Base-by-base conservation (phyloP, 2,797 vertebrate species). In the Lates japonicus region DNA sequence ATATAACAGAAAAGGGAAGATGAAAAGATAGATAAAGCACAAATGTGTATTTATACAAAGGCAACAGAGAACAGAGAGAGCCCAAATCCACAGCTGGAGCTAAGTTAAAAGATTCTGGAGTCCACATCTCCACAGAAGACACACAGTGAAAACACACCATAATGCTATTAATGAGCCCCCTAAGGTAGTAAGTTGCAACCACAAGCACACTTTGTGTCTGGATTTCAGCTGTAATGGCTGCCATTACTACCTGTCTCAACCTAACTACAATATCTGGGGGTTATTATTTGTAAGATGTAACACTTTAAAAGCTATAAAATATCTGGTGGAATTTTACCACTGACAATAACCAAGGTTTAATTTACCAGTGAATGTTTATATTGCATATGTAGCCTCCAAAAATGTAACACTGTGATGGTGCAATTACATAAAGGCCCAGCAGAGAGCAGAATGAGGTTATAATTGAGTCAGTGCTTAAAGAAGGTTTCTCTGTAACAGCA, bases 1-100 rank as follows among this genome's bases (percentile, higher is more conserved):
- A 22, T 64, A 57, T 46, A 69, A 76, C 48, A 51, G 17, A 77
- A 19, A 29, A 29, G 49, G 14, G 22, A 70, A 46, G 25, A 76
- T 57, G 16, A 39, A 35, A 41, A 61, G 9, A 68, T 46, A 76
- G 37, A 66, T 70, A 59, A 70, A 39, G 31, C 1, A 3, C 31
- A 35, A 20, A 46, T 48, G 37, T 22, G 19, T 54, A 11, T 46
- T 6, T 3, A 22, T 7, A 54, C 25, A 48, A 67, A 49, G 29
- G 17, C 4, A 70, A 39, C 10, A 54, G 35, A 7, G n/a, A 49
- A 64, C 13, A 22, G 5, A 57, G 7, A 49, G 16, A 10, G 16
- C 33, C 22, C 16, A 57, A 0, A 52, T 64, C 25, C 48, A 72
- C 71, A 75, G 63, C 51, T 58, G 58, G 48, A 65, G 31, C 13